Conservation (phyloP, 2,797 vertebrate genomes). For the Molossus molossus region DNA sequence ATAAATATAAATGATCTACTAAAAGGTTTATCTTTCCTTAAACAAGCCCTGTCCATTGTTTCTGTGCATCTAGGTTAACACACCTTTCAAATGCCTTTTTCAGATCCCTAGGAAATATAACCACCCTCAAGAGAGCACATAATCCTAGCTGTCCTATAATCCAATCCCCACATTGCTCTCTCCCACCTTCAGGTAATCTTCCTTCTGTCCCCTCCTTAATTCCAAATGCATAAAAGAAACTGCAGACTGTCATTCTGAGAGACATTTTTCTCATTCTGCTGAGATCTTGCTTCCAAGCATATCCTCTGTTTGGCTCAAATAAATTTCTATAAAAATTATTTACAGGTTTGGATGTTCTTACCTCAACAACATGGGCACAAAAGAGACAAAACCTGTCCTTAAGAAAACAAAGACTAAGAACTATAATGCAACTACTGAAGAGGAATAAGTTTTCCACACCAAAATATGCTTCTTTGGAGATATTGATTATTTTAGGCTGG, state of each 20-base stretch:
- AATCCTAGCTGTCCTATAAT: neutral
- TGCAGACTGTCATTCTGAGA: neutral
- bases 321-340: neutral
- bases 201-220: neutral
- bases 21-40: neutral
- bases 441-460: neutral
- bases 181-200: neutral
- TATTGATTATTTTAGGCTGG: neutral
- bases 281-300: neutral
- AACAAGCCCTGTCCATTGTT: neutral
- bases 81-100: neutral
- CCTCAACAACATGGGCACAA: neutral
- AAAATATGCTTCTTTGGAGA: neutral
- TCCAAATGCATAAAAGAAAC: neutral
- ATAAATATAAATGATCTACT: neutral
- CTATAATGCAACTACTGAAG: neutral
- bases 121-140: neutral
- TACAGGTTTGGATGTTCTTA: neutral
- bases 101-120: too few relatives aligned
- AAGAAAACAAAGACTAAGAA: neutral
- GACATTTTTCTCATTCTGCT: neutral
- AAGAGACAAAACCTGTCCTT: neutral
- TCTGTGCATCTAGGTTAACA: neutral
- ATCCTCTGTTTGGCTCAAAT: neutral
- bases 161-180: neutral